Percentiles rank a stretch among this genome's conserved stretches.
Evolutionary conservation across 2,797 vertebrate genomes (phyloP).

Genomic region (Lithobates pipiens): DNA sequence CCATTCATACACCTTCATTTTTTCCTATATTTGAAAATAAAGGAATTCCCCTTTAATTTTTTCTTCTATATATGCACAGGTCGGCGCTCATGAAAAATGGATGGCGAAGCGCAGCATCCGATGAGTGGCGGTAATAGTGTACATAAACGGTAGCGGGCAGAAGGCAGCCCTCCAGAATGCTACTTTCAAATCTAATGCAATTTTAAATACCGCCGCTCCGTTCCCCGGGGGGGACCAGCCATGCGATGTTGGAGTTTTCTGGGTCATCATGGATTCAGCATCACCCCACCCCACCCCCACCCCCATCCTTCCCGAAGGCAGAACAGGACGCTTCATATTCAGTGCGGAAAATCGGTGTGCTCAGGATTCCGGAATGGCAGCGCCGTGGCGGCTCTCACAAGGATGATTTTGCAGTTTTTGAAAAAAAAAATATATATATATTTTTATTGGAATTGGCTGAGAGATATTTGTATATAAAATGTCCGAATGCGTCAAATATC

Average conservation of each 20-base stretch:
- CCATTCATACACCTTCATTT: too few species aligned
- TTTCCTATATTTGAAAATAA: neutral
- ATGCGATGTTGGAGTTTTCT: neutral
- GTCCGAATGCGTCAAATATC: too few species aligned
- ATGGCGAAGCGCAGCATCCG: neutral
- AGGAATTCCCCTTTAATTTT: neutral
- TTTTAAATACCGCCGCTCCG: slow-evolving; percentile 20
- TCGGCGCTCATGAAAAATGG: neutral
- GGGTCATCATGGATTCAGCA: slow-evolving; percentile 8
- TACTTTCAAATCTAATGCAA: slow-evolving; percentile 32
- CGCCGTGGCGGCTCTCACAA: too few species aligned
- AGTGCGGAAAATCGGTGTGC: too few species aligned
- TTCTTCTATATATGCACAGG: neutral
- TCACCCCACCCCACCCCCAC: neutral
- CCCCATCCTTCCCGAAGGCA: neutral
- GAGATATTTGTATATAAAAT: too few species aligned
- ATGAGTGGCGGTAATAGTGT: neutral
- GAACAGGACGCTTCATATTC: neutral
- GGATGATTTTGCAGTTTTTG: too few species aligned
- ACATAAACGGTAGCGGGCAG: neutral
- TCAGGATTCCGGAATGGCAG: too few species aligned
- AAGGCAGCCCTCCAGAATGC: neutral
- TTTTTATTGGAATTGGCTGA: too few species aligned
- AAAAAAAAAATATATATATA: too few species aligned
- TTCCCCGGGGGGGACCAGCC: neutral